These are phyloP conservation scores for Polydrusus cervinus DNA, from an alignment of 2,888 invertebrate genomes.

Conservation along the genomic window DNA sequence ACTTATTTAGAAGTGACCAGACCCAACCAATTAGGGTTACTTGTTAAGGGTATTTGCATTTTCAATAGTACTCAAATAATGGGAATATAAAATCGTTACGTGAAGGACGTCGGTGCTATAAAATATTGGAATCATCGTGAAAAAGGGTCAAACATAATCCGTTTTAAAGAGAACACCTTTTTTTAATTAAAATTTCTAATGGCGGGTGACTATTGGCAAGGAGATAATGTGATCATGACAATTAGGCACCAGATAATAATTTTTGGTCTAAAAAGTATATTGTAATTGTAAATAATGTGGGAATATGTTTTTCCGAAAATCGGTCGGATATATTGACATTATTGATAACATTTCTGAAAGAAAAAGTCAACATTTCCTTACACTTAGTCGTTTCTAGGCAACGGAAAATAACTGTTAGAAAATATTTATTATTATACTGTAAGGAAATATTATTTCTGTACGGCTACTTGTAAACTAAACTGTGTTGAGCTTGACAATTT, in stretches of 20 bases:
- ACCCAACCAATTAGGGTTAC: constrained; percentile 35
- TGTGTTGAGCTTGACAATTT: too few relatives aligned
- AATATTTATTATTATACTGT: too few relatives aligned
- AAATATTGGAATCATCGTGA: constrained; percentile 36
- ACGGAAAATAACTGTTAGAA: too few relatives aligned
- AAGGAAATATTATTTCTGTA: too few relatives aligned
- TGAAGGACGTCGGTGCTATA: constrained; percentile 19
- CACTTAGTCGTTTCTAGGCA: too few relatives aligned
- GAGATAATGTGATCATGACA: constrained; percentile 21
- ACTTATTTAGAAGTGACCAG: constrained; percentile 26
- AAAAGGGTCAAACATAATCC: constrained; percentile 35
- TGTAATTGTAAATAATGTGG: constrained; percentile 8
- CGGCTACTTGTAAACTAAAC: too few relatives aligned
- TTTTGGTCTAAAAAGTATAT: constrained; percentile 18
- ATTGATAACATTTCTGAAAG: too few relatives aligned
- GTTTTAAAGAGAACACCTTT: constrained; percentile 38
- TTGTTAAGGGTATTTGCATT: constrained; percentile 40
- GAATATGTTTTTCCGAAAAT: too few relatives aligned
- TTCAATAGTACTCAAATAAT: constrained; percentile 23
- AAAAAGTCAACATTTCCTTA: too few relatives aligned
- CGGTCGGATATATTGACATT: too few relatives aligned
- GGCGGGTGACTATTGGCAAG: constrained; percentile 19
- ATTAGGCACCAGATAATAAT: constrained; percentile 30
- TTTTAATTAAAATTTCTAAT: constrained; percentile 36
- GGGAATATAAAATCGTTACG: constrained; percentile 43